These are phyloP conservation scores for Acronicta psi DNA, from an alignment of 2,888 invertebrate species.

Conservation along the genomic window DNA sequence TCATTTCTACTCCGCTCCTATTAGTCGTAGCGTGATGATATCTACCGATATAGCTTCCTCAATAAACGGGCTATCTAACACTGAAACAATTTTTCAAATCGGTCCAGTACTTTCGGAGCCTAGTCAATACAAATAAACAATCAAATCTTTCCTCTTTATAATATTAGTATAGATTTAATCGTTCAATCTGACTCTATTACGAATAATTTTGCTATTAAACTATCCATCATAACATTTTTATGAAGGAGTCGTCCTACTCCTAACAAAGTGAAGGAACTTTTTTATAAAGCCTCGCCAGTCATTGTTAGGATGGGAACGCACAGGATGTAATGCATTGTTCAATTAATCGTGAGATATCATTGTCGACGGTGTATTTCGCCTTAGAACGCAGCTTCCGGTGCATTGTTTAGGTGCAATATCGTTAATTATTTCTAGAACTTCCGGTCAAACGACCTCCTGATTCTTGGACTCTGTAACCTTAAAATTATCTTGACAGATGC, in stretches of 20 bases:
- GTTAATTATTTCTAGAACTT: conserved; percentile 51
- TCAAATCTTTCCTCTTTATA: too few species aligned
- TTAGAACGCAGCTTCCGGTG: conserved; percentile 58
- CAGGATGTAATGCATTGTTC: conserved; percentile 67
- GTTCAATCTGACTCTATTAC: not conserved
- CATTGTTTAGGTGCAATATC: conserved; percentile 56
- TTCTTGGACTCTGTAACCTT: conserved; percentile 30
- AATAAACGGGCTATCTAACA: too few species aligned
- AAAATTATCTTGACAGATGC: conserved; percentile 11
- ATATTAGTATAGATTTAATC: too few species aligned
- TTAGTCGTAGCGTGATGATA: too few species aligned
- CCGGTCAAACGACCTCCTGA: conserved; percentile 44
- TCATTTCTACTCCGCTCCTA: too few species aligned
- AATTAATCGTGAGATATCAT: conserved; percentile 69
- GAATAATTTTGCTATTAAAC: not conserved
- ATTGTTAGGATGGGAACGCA: conserved; percentile 55
- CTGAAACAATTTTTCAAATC: too few species aligned
- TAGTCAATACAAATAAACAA: too few species aligned
- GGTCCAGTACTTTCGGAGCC: too few species aligned
- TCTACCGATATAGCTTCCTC: too few species aligned
- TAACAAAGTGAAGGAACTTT: conserved; percentile 16
- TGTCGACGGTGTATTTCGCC: conserved; percentile 55
- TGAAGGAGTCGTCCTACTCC: conserved; percentile 18
- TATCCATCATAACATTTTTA: conserved; percentile 6
- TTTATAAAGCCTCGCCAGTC: conserved; percentile 25